Evolutionary conservation across 1,140 invertebrate species (phyloP).

Genomic region (Chrysomallon squamiferum): DNA sequence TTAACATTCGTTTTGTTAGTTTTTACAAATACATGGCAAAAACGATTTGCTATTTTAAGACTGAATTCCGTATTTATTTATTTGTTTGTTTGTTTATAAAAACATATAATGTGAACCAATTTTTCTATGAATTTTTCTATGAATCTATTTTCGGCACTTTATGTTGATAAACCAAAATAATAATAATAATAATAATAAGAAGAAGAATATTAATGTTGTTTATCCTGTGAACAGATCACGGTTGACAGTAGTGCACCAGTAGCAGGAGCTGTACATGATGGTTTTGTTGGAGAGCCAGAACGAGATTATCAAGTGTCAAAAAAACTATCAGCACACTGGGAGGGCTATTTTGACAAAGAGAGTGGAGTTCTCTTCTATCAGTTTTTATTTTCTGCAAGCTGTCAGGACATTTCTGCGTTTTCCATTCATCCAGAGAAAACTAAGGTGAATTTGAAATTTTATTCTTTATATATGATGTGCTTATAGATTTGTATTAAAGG

Average conservation of each 20-base stretch:
- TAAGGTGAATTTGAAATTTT: slow-evolving; percentile 11
- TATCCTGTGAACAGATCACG: slow-evolving; percentile 34
- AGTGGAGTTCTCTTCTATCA: slow-evolving; percentile 39
- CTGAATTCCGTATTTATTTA: too few species aligned
- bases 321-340: slow-evolving; percentile 28
- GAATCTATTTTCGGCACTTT: too few species aligned
- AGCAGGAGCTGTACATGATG: slow-evolving; percentile 31
- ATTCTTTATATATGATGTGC: too few species aligned
- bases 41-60: too few species aligned
- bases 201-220: too few species aligned
- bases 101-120: too few species aligned
- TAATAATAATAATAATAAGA: too few species aligned
- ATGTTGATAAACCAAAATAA: too few species aligned
- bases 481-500: too few species aligned
- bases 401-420: slow-evolving; percentile 14
- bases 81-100: too few species aligned
- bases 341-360: slow-evolving; percentile 41
- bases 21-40: neutral
- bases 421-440: neutral
- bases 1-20: neutral
- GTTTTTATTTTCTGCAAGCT: slow-evolving; percentile 22
- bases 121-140: too few species aligned
- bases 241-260: slow-evolving; percentile 34
- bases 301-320: slow-evolving; percentile 27
- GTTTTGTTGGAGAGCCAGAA: slow-evolving; percentile 19